Evolutionary conservation across 2,797 vertebrate species (phyloP), one percentile per base, ranked within the genome.

Genomic region (Halcyon leucocephala): DNA sequence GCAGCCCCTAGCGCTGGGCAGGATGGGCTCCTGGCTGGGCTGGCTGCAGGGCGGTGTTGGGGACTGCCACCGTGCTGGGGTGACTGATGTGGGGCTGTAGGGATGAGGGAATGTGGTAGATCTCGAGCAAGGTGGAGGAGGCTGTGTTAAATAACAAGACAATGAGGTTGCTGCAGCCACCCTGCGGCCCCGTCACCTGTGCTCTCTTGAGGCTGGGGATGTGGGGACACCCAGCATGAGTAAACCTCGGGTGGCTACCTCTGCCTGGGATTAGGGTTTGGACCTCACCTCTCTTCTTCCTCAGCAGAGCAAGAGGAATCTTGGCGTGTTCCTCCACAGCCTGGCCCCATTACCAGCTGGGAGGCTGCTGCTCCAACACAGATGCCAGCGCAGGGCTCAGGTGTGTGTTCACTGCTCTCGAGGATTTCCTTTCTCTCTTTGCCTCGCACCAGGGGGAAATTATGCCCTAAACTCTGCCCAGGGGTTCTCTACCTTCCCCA

Each of bases 291-390:
- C n/a, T 93, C 41, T 77, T 77, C 58, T 87, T 95, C 57, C 46
- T 62, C 73, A 77, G 76, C 90, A 52, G 90, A 94, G 70, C 91
- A 97, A 98, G 97, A 98, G 78, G 97, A 95, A 69, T 97, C 97
- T 66, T 94, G 97, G 64, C 98, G 62, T 76, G 94, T 89, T 67
- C 88, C 95, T 72, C 93, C 64, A 76, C 82, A 97, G 64, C 83
- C 89, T 71, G 96, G 93, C 64, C 98, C 97, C 66, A 97, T 97
- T 66, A 57, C 81, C 77, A 90, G 92, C 65, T 85, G 73, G 82
- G 70, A 62, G 73, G 98, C 97, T 84, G 97, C 95, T 77, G 92
- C 95, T 82, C 72, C 95, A 87, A 97, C 97, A 21, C 89, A 91
- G 94, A 83, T 91, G 64, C 97, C 97, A 96, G 98, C 16, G 0